Evolutionary conservation across 2,113 vertebrate genomes (phyloP).

Genomic region (Cephalophus harveyi): DNA sequence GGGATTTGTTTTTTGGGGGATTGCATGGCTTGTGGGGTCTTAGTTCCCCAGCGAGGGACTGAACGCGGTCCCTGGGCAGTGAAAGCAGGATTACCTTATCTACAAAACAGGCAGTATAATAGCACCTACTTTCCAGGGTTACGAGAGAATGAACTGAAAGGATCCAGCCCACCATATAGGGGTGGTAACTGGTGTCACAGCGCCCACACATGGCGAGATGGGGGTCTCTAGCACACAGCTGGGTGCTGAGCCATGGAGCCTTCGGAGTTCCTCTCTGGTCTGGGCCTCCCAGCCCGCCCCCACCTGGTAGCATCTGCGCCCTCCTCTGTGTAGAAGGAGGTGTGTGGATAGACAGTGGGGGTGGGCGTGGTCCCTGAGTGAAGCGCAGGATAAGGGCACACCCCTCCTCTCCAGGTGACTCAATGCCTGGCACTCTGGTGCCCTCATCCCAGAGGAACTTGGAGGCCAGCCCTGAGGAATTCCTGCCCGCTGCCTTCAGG

Average conservation of each 20-base stretch:
- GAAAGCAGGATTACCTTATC: background rate
- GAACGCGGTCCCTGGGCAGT: background rate
- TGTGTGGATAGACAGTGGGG: background rate
- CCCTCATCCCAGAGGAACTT: background rate
- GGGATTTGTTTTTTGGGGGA: background rate
- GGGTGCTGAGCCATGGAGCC: background rate
- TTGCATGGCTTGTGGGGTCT: background rate
- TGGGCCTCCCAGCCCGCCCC: background rate
- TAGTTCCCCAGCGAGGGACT: background rate
- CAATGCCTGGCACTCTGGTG: accelerated
- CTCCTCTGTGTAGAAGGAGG: background rate
- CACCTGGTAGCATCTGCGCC: background rate
- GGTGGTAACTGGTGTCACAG: too few species aligned
- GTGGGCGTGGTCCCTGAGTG: accelerated
- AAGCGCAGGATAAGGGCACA: background rate
- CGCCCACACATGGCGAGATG: accelerated
- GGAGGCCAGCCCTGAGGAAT: background rate
- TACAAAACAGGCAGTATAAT: background rate
- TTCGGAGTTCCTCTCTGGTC: background rate
- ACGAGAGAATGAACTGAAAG: background rate
- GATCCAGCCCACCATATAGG: accelerated
- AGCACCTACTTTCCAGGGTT: too few species aligned
- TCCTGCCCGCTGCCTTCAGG: background rate
- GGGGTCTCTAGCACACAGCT: background rate
- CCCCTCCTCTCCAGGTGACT: background rate